Evolutionary conservation across 1,140 invertebrate genomes (phyloP).

Genomic region (Drosophila pandora): DNA sequence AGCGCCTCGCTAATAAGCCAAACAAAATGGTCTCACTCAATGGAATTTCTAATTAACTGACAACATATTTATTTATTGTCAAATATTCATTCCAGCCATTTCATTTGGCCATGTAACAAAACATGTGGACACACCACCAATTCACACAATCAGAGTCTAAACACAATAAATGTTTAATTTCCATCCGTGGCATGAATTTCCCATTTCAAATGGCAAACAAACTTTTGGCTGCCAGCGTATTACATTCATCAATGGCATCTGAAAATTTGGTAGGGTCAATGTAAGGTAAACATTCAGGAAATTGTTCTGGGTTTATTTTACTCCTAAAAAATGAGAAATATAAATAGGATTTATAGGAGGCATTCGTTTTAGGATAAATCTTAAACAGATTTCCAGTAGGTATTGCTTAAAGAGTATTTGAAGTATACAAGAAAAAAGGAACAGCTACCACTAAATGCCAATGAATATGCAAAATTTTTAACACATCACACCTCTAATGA

Average conservation of each 20-base stretch:
- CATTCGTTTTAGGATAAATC: conserved; percentile 2
- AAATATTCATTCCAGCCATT: conserved; percentile 53
- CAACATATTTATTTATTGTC: conserved; percentile 77
- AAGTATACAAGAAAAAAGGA: not conserved
- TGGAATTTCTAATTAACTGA: conserved; percentile 76
- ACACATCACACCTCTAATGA: not conserved
- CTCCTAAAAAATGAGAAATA: conserved; percentile 25
- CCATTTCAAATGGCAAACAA: conserved; percentile 44
- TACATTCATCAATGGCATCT: conserved; percentile 46
- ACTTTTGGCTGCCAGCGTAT: conserved; percentile 52
- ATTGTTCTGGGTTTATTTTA: conserved; percentile 30
- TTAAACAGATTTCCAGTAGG: not conserved
- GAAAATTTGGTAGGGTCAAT: conserved; percentile 39
- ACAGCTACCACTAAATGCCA: not conserved
- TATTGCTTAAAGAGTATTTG: not conserved
- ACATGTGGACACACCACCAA: conserved; percentile 1
- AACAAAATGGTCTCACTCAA: conserved; percentile 65
- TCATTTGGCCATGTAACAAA: conserved; percentile 62
- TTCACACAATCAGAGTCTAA: conserved; percentile 39
- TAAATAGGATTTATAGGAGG: too few relatives aligned
- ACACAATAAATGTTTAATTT: conserved; percentile 71
- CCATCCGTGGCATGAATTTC: conserved; percentile 14
- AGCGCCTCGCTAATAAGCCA: conserved; percentile 71
- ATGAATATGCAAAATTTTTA: not conserved
- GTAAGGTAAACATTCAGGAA: conserved; percentile 40